Evolutionary conservation across 2,113 vertebrate genomes (phyloP), one percentile per base, ranked within the genome.

Genomic region (Saimiri boliviensis): DNA sequence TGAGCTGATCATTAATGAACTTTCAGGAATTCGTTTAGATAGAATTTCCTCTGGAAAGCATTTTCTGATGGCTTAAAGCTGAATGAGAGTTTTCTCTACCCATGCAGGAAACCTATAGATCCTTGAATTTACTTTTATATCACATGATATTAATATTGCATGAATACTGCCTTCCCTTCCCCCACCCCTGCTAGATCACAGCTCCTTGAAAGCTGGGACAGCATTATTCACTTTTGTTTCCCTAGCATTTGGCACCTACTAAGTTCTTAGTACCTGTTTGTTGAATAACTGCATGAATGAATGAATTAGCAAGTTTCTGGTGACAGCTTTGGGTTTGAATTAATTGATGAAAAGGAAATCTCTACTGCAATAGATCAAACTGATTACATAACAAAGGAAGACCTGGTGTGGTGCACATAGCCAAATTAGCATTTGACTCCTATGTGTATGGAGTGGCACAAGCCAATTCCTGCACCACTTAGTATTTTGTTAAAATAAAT

Each of bases 381-480:
- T 71, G 63, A 93, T 71, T 92, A 71, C 25, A 42, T 40, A 83
- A 86, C 70, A 54, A 73, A 93, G 45, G 19, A 76, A 93, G 70
- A 17, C n/a, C 27, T 56, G 32, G 20, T 40, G 7, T 76, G 4
- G 73, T 58, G 20, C 19, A 71, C 40, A 79, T 5, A 81, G 89
- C 30, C 83, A 86, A n/a, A 49, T 87, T 19, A 8, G 35, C 35
- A 47, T 81, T 95, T 91, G 91, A 35, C 88, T 93, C 93, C 45
- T 94, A 27, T 93, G 13, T 66, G 42, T 77, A 37, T n/a, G 19
- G 35, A 93, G 49, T 74, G 71, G 21, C 23, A 63, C 23, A 68
- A 84, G n/a, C 63, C 45, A 73, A 71, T 42, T 96, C 70, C 17
- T 40, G 1, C 35, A 90, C 37, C 71, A 19, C 9, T 40, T 82